Evolutionary conservation across 2,888 invertebrate species (phyloP).

Genomic region (Xylota segnis): DNA sequence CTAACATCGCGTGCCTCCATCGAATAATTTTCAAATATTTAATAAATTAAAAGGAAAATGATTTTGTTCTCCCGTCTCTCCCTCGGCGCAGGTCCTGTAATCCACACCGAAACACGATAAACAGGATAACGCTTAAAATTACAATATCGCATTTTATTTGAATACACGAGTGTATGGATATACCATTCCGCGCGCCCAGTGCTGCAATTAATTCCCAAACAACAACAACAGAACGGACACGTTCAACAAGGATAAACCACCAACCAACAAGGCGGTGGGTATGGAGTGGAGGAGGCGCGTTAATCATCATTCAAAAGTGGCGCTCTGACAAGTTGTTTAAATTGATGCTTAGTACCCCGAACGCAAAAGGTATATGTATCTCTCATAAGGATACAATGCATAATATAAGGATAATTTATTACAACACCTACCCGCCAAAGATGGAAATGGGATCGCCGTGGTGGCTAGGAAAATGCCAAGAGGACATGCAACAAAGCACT

Average conservation of each 20-base stretch:
- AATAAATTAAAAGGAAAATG: slow-evolving; percentile 53
- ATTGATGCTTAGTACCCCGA: slow-evolving; percentile 73
- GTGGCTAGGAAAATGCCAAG: slow-evolving; percentile 59
- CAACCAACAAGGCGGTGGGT: background rate
- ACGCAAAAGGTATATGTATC: slow-evolving; percentile 40
- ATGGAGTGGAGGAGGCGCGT: slow-evolving; percentile 41
- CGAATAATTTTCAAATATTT: slow-evolving; percentile 72
- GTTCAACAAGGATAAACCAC: slow-evolving; percentile 10
- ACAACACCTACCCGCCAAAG: slow-evolving; percentile 59
- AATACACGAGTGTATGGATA: too few relatives aligned
- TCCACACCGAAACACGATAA: slow-evolving; percentile 55
- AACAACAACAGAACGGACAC: slow-evolving; percentile 39
- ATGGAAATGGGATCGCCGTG: background rate
- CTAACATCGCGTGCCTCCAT: slow-evolving; percentile 49
- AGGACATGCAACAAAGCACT: slow-evolving; percentile 78
- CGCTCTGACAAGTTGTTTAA: slow-evolving; percentile 77
- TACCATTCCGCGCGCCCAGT: slow-evolving; percentile 54
- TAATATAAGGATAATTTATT: slow-evolving; percentile 68
- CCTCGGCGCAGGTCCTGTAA: slow-evolving; percentile 26
- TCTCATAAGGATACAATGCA: slow-evolving; percentile 70
- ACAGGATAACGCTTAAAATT: slow-evolving; percentile 74
- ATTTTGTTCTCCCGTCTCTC: slow-evolving; percentile 7
- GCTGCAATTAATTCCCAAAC: slow-evolving; percentile 54
- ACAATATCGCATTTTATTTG: slow-evolving; percentile 75
- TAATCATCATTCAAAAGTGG: slow-evolving; percentile 74